Base-by-base conservation (phyloP, 2,113 vertebrate species). In the Sardina pilchardus region DNA sequence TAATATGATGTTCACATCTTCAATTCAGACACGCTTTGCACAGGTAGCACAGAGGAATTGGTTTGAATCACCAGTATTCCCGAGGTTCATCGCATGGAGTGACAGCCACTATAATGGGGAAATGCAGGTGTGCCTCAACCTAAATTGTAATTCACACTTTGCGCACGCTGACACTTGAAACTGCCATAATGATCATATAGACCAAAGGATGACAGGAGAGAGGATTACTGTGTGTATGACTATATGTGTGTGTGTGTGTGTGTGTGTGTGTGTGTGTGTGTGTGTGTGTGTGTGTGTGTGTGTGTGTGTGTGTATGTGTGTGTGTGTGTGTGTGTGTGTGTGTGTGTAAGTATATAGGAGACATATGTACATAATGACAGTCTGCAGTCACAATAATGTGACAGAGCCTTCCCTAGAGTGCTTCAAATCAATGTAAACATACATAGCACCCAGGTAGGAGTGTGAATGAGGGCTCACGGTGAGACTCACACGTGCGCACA, bases 241-340 rank as follows among this genome's bases (percentile, higher is more conserved):
- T 30, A 45, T 56, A 50, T 50, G 16, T 50, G 16, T 75, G 24
- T 1, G n/a, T 39, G 83, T 81, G 80, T 88, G 9, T 9, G 63
- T 71, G 14, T 71, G 26, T n/a, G 63, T 30, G n/a, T 26, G 45
- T 81, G 34, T 30, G 80, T 30, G 63, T 63, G 59, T 63, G 4
- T 9, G 59, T 63, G 63, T 30, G 63, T 78, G 24, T 3, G n/a
- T 39, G 83, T 81, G 80, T 88, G 9, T 26, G 63, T 71, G 14
- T 71, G 26, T n/a, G 63, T 30, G 26, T 9, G 39, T 81, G 36
- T 30, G 81, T 34, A 30, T 67, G 63, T 67, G 6, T 9, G 59
- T 26, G 26, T 30, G 63, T 26, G 63, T 67, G n/a, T 71, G 67
- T 75, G 67, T 75, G 67, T 75, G 67, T 75, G 67, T 36, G 26